phyloP scores from a whole-genome alignment of 2,113 vertebrate species.

The Proterorhinus semilunaris region DNA sequence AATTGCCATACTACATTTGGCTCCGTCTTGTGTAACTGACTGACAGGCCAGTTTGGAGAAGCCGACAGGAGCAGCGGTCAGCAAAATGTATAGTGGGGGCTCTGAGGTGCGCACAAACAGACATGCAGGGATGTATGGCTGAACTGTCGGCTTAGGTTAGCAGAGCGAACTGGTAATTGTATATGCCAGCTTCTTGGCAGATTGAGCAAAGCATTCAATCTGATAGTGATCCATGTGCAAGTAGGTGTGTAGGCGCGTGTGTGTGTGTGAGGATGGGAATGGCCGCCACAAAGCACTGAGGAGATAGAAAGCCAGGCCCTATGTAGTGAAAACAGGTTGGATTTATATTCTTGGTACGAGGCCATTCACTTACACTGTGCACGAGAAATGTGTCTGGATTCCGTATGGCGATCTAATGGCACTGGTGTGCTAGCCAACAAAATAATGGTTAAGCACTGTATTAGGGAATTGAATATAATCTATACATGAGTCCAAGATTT shows the following conservation, averaged over 20 bases:
- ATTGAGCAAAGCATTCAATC: slow-evolving; percentile 56
- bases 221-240: slow-evolving; percentile 31
- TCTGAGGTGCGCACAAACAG: slow-evolving; percentile 28
- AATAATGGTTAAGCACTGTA: not conserved
- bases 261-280: not conserved
- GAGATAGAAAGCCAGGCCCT: not conserved
- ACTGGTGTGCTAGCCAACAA: not conserved
- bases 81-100: slow-evolving; percentile 44
- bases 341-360: not conserved
- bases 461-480: too few relatives aligned
- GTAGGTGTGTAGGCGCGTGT: not conserved
- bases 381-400: not conserved
- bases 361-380: not conserved
- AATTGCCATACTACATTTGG: slow-evolving; percentile 22
- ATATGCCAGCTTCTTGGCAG: slow-evolving; percentile 62
- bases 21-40: slow-evolving; percentile 36
- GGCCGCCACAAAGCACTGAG: not conserved
- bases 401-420: not conserved
- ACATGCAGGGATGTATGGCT: slow-evolving; percentile 35
- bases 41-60: slow-evolving; percentile 34
- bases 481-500: too few relatives aligned
- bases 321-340: not conserved
- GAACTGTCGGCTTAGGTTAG: slow-evolving; percentile 56
- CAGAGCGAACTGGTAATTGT: slow-evolving; percentile 32
- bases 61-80: slow-evolving; percentile 52